Conservation (phyloP, 2,113 vertebrate species). For the Etheostoma cragini region DNA sequence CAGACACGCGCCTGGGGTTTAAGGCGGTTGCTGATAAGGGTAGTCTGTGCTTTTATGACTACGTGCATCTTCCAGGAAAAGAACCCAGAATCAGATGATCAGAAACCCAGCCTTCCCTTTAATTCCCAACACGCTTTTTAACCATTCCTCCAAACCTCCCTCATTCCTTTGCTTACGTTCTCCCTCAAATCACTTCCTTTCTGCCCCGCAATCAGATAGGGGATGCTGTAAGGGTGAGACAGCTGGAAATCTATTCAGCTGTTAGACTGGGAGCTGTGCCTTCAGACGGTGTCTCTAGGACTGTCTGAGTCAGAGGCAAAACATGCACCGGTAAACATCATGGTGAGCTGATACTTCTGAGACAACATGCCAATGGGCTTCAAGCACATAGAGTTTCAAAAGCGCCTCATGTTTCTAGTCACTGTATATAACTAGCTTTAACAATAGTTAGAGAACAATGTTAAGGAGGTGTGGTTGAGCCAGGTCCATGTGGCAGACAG, state of each 20-base stretch:
- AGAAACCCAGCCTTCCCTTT: conserved; percentile 63
- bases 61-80: conserved; percentile 66
- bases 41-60: conserved; percentile 38
- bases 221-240: conserved; percentile 31
- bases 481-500: neutral
- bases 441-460: conserved; percentile 18
- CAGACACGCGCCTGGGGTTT: conserved; percentile 20
- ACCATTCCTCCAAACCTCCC: conserved; percentile 20
- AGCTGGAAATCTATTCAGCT: conserved; percentile 40
- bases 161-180: conserved; percentile 46
- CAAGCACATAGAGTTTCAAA: neutral
- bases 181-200: conserved; percentile 61
- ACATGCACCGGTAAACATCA: conserved; percentile 4
- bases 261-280: neutral
- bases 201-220: conserved; percentile 59
- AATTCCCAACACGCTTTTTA: neutral
- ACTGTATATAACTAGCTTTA: neutral
- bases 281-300: conserved; percentile 17
- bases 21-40: conserved; percentile 25
- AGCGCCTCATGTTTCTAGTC: neutral
- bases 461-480: conserved; percentile 7
- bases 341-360: conserved; percentile 29
- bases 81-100: conserved; percentile 46
- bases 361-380: conserved; percentile 24
- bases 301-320: conserved; percentile 34